A percentile compares a stretch with the other conserved stretches of the same genome.
Evolutionary conservation across 2,888 invertebrate genomes (phyloP).

Genomic region (Lasioglossum calceatum): DNA sequence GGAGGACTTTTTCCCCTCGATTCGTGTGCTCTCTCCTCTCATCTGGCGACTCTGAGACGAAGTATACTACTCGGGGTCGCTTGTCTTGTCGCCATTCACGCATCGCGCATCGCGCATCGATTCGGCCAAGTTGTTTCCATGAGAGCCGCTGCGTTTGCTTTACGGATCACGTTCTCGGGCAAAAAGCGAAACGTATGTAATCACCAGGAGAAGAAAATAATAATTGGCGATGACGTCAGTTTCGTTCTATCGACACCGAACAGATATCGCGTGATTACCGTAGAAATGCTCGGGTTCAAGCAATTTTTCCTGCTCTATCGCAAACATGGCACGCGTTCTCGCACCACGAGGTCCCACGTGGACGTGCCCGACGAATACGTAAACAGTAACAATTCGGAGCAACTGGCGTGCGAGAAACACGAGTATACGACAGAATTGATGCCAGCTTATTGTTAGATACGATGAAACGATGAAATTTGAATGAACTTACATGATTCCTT

Average conservation of each 20-base stretch:
- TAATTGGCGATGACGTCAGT: background rate
- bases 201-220: background rate
- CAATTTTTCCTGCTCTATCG: background rate
- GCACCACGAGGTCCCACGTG: background rate
- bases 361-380: background rate
- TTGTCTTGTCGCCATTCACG: background rate
- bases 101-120: no score
- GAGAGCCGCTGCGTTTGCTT: background rate
- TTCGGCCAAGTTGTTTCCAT: background rate
- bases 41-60: no score
- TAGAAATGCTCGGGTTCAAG: background rate
- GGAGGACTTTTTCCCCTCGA: no score
- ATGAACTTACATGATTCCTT: slow-evolving; percentile 90
- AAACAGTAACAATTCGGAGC: background rate
- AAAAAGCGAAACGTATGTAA: background rate
- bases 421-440: background rate
- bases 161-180: background rate
- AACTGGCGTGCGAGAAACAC: background rate
- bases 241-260: background rate
- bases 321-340: background rate
- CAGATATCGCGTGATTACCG: slow-evolving; percentile 1
- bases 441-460: background rate
- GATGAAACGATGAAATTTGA: background rate
- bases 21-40: no score
- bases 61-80: background rate